These are phyloP conservation scores for Drosophila meridionalis DNA, from an alignment of 2,888 invertebrate genomes.

Conservation along the genomic window DNA sequence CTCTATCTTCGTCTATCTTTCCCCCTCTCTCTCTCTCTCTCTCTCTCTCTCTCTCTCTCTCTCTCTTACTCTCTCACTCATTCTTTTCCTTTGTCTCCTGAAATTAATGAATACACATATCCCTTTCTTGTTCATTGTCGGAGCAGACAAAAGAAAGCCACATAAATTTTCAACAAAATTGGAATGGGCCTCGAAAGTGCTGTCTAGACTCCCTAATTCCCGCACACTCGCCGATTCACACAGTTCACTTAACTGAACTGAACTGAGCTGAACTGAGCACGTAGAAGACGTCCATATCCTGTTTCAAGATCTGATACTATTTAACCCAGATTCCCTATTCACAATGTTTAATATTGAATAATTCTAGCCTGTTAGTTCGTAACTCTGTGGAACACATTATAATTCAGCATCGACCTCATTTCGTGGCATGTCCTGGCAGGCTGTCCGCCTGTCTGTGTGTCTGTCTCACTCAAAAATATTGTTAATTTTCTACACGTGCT, in stretches of 20 bases:
- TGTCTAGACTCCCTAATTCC: neutral
- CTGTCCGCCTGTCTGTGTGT: neutral
- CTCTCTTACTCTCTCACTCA: neutral
- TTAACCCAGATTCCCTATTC: neutral
- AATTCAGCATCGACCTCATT: neutral
- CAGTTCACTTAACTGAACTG: neutral
- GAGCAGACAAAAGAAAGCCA: neutral
- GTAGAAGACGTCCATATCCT: neutral
- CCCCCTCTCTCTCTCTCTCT: too few relatives aligned
- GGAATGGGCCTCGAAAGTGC: neutral
- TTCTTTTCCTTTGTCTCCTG: neutral
- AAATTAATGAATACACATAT: neutral
- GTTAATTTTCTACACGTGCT: conserved; percentile 29
- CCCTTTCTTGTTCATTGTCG: neutral
- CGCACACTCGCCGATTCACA: neutral
- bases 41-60: neutral
- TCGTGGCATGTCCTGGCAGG: neutral
- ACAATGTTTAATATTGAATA: neutral
- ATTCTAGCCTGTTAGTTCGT: neutral
- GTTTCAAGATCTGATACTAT: neutral
- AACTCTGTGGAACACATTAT: neutral
- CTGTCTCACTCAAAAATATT: conserved; percentile 11
- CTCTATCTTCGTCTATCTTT: neutral
- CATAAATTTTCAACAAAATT: neutral
- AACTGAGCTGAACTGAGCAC: neutral